Conservation (phyloP, 2,888 invertebrate species). For the Lasioglossum morio region DNA sequence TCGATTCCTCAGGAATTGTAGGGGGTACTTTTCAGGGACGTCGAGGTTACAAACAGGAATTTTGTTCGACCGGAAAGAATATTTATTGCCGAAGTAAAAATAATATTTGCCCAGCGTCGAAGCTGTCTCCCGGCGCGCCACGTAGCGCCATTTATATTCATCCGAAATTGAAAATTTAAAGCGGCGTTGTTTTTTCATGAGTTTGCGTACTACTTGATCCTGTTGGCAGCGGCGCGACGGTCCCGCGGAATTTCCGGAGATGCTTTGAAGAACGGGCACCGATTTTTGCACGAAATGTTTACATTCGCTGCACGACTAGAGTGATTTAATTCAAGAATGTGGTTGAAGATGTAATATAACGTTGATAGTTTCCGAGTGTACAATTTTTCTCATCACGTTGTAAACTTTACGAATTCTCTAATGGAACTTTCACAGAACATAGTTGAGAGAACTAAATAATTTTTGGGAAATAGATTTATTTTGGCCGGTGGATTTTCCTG, state of each 20-base stretch:
- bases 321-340: not conserved
- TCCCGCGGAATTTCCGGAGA: not conserved
- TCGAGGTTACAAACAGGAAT: not conserved
- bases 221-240: not conserved
- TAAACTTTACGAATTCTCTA: not conserved
- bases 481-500: not conserved
- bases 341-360: not conserved
- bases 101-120: not conserved
- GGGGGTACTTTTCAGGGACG: not conserved
- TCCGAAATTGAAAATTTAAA: not conserved
- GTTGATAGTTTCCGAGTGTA: not conserved
- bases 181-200: conserved; percentile 1
- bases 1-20: not conserved
- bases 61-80: not conserved
- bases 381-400: not conserved
- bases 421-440: not conserved
- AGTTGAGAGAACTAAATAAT: not conserved
- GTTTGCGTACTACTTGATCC: not conserved
- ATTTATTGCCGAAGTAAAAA: not conserved
- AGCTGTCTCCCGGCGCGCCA: not conserved
- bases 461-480: not conserved
- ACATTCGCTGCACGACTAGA: not conserved
- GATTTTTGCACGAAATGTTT: not conserved
- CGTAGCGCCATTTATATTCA: not conserved
- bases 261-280: not conserved